Evolutionary conservation across 2,888 invertebrate genomes (phyloP).

Genomic region (Eristalinus aeneus): DNA sequence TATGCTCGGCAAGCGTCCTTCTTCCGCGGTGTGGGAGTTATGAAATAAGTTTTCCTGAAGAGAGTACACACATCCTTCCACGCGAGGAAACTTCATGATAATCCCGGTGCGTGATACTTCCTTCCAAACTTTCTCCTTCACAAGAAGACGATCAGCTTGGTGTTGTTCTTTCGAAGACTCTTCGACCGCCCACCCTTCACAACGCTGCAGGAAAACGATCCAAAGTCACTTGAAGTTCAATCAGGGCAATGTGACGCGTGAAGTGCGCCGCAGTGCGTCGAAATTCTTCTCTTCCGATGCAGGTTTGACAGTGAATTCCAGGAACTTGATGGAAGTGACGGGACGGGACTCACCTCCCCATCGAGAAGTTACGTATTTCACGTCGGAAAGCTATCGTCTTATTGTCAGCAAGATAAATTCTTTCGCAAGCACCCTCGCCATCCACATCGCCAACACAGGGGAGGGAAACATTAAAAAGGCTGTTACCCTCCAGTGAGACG

Average conservation of each 20-base stretch:
- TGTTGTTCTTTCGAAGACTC: neutral
- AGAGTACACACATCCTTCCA: neutral
- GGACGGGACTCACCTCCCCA: no score
- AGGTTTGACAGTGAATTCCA: conserved; percentile 31
- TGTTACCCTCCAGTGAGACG: conserved; percentile 29
- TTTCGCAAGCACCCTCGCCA: neutral
- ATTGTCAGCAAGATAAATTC: conserved; percentile 32
- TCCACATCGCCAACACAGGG: neutral
- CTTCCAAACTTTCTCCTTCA: neutral
- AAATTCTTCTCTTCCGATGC: neutral
- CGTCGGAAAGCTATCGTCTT: conserved; percentile 26
- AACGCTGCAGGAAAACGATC: neutral
- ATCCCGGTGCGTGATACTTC: neutral
- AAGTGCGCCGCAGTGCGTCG: neutral
- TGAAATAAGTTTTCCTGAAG: conserved; percentile 14
- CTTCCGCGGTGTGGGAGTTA: neutral
- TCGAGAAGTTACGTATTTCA: conserved; percentile 59
- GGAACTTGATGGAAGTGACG: no score
- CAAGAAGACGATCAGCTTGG: neutral
- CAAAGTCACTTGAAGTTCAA: neutral
- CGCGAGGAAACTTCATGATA: neutral
- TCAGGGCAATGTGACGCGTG: neutral
- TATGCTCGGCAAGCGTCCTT: neutral
- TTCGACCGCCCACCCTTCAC: neutral
- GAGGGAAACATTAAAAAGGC: conserved; percentile 33